Percentiles rank a stretch among this genome's conserved stretches.
Evolutionary conservation across 2,797 vertebrate genomes (phyloP).

Genomic region (Anniella stebbinsi): DNA sequence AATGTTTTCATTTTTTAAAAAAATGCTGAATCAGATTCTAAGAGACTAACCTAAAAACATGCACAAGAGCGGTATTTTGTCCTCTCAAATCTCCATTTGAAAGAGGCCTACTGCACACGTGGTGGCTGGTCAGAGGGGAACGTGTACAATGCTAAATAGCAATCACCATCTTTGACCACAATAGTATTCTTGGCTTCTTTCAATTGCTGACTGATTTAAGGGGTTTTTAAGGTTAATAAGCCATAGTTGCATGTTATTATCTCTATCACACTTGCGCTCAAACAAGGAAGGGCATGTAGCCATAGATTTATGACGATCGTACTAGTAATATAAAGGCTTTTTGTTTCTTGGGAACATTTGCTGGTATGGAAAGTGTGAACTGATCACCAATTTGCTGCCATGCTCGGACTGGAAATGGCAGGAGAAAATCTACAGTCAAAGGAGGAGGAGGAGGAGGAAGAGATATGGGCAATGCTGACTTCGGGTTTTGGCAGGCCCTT

Average conservation of each 20-base stretch:
- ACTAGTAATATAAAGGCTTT: constrained; percentile 32
- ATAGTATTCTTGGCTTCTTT: constrained; percentile 74
- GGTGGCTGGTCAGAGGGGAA: constrained; percentile 42
- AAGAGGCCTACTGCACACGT: constrained; percentile 49
- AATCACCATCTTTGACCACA: constrained; percentile 67
- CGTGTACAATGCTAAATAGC: constrained; percentile 60
- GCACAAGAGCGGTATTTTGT: constrained; percentile 54
- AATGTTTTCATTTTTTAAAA: background rate
- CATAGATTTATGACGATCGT: constrained; percentile 63
- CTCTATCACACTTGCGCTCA: constrained; percentile 58
- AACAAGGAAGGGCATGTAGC: constrained; percentile 47
- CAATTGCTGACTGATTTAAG: constrained; percentile 71
- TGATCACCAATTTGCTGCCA: constrained; percentile 41
- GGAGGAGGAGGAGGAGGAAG: background rate
- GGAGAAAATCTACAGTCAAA: constrained; percentile 22
- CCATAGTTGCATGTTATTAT: constrained; percentile 68
- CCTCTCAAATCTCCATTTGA: constrained; percentile 50
- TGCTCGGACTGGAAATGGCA: constrained; percentile 37
- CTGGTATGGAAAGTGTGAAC: constrained; percentile 10
- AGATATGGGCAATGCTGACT: background rate
- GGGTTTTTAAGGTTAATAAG: constrained; percentile 72
- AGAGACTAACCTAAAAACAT: constrained; percentile 56
- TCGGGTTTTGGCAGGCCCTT: too few species aligned
- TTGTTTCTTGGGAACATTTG: constrained; percentile 55
- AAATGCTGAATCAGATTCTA: constrained; percentile 66